phyloP scores from a whole-genome alignment of 2,888 invertebrate species.

The Trichogramma evanescens region DNA sequence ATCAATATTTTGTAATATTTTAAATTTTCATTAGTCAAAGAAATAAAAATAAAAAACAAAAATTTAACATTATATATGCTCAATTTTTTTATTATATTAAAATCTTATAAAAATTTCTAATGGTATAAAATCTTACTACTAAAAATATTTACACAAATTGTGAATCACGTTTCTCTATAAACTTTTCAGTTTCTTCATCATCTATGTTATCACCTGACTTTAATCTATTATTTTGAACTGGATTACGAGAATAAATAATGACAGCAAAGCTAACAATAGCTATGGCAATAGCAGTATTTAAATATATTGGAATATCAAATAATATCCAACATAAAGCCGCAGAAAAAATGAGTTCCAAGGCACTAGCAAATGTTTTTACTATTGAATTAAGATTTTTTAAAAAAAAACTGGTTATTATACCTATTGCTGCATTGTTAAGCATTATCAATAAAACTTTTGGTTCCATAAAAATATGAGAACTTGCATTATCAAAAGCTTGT shows the following conservation, averaged over 20 bases:
- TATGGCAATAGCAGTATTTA: constrained; percentile 76
- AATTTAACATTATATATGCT: too few species aligned
- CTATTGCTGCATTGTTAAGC: constrained; percentile 82
- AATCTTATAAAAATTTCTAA: too few species aligned
- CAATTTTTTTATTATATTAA: too few species aligned
- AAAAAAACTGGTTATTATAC: constrained; percentile 90
- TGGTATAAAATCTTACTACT: too few species aligned
- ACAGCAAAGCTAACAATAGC: constrained; percentile 76
- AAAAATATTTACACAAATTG: background rate
- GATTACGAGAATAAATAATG: constrained; percentile 81
- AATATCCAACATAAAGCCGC: constrained; percentile 80
- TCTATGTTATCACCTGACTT: constrained; percentile 9
- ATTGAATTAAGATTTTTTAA: constrained; percentile 89
- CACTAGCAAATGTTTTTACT: constrained; percentile 91
- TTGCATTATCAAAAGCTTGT: constrained; percentile 56
- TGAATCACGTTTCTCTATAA: constrained; percentile 6
- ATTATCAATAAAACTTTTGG: constrained; percentile 73
- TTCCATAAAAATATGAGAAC: constrained; percentile 52
- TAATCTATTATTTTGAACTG: constrained; percentile 53
- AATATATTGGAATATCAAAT: constrained; percentile 77
- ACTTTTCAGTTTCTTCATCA: constrained; percentile 9
- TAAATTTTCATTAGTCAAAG: too few species aligned
- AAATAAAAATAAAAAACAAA: too few species aligned
- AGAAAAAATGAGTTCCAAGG: constrained; percentile 83
- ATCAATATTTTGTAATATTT: constrained; percentile 4